Evolutionary conservation across 2,113 vertebrate species (phyloP), one percentile per base, ranked within the genome.

Genomic region (Tautogolabrus adspersus): DNA sequence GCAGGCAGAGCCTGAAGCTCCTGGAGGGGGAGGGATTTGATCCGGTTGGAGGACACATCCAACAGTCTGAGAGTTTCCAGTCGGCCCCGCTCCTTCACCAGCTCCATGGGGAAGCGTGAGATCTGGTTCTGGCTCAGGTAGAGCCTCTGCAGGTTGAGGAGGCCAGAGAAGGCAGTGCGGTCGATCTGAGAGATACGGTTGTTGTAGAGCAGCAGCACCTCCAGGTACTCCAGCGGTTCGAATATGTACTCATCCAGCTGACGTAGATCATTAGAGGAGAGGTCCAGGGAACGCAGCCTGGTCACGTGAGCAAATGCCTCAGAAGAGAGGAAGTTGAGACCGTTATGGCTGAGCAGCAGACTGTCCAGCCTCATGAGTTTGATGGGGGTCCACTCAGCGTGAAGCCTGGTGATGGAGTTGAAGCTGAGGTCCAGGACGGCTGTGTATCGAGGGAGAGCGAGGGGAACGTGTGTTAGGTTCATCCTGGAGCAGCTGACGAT

Each of bases 121-220:
- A 99, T 95, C 80, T 87, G 95, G 88, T 99, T 99, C 51, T 96
- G 96, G 67, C 97, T 98, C 91, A 99, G 84, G 89, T 99, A 99
- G 23, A 99, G 95, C 91, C 95, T 98, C 80, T 97, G 96, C 70
- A 99, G 95, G 8, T 59, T 72, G 54, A 0, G 0, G 76, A 98
- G 94, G 69, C 95, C 94, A 0, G 95, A 93, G 22, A 99, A 98
- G 60, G 97, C 97, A 0, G 92, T 86, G 76, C 96, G 96, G 68
- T 99, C 96, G 42, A 99, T 96, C 15, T 95, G 88, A 26, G 93
- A 15, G 66, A 99, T 97, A 82, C 90, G 90, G 89, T 99, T 99
- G 78, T 97, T 96, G 82, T 97, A 99, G 15, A 99, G 95, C 59
- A 99, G 90, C 68, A 99, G 93, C 44, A 98, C 97, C 89, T 98